Percentiles rank a stretch among this genome's conserved stretches.
Conservation (phyloP, 2,797 vertebrate species). For the Rhinella marina region DNA sequence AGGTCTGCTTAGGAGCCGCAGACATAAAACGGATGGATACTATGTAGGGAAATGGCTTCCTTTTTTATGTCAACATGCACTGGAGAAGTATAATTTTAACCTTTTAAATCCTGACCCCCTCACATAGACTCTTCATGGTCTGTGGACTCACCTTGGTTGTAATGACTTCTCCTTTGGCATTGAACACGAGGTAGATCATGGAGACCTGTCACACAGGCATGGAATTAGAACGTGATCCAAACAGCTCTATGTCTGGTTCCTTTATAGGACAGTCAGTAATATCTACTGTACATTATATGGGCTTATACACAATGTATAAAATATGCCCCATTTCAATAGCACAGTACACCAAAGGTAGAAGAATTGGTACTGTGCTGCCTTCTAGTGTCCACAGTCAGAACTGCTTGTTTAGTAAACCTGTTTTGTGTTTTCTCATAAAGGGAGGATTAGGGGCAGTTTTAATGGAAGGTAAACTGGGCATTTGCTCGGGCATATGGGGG, state of each 20-base stretch:
- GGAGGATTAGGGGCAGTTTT: too few relatives aligned
- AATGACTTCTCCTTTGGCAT: constrained; percentile 51
- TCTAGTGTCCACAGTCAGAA: constrained; percentile 9
- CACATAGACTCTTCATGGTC: background rate
- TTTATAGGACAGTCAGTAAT: background rate
- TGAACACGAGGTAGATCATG: constrained; percentile 41
- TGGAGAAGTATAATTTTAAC: too few relatives aligned
- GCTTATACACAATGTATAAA: too few relatives aligned
- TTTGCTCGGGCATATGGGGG: too few relatives aligned
- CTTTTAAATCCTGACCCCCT: background rate
- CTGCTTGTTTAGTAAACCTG: background rate
- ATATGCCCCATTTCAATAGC: too few relatives aligned
- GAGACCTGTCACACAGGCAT: constrained; percentile 43
- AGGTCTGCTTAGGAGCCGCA: background rate
- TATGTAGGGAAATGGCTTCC: too few relatives aligned
- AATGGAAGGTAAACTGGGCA: too few relatives aligned
- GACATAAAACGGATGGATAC: background rate
- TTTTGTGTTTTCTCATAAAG: too few relatives aligned
- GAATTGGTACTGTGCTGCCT: background rate
- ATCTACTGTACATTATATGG: background rate
- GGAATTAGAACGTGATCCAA: too few relatives aligned
- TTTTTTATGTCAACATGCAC: too few relatives aligned
- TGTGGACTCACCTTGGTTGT: constrained; percentile 40
- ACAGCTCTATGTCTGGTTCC: too few relatives aligned
- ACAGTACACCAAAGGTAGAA: too few relatives aligned